Evolutionary conservation across 2,888 invertebrate species (phyloP), one percentile per base, ranked within the genome.

Genomic region (Pachymerium ferrugineum): DNA sequence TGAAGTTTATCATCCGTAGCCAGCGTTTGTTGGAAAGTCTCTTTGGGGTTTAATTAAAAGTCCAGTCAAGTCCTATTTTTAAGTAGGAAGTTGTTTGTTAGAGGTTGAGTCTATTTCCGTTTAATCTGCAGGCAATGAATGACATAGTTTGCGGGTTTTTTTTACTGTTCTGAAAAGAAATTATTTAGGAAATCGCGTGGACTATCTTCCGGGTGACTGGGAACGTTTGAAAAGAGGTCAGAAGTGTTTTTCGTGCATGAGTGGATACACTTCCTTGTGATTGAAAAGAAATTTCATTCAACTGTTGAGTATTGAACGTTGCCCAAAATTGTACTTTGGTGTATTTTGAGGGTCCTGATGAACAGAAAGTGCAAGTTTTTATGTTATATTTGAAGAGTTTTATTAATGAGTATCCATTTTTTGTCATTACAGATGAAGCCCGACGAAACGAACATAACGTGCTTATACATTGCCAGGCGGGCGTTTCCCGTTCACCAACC

Each of bases 401-500:
- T 54, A 25, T 62, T 62, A 62, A 62, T 62, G 28, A 10, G 28
- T 62, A 28, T n/a, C 62, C 0, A 62, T n/a, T n/a, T n/a, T n/a
- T n/a, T 62, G 62, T 29, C 79, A 76, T 87, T 87, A 19, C 87
- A 90, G 90, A 90, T 82, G 88, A 89, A 81, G 90, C 89, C 68
- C 85, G 89, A 83, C 89, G 86, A 84, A 87, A 82, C 74, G 90
- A 85, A 79, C 87, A 85, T 80, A 88, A 89, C 80, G 93, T 96
- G 47, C 86, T 97, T 80, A 90, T 97, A 76, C 97, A 97, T 84
- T 97, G 97, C 83, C 96, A 96, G 81, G 96, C 95, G 72, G 97
- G 97, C 72, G 92, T 97, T 71, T 96, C 95, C 74, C 87, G 96
- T 78, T 95, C 95, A 77, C 94, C 96, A 76, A 96, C 96, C 76